Evolutionary conservation across 2,113 vertebrate genomes (phyloP), one percentile per base, ranked within the genome.

Genomic region (Percopsis transmontana): DNA sequence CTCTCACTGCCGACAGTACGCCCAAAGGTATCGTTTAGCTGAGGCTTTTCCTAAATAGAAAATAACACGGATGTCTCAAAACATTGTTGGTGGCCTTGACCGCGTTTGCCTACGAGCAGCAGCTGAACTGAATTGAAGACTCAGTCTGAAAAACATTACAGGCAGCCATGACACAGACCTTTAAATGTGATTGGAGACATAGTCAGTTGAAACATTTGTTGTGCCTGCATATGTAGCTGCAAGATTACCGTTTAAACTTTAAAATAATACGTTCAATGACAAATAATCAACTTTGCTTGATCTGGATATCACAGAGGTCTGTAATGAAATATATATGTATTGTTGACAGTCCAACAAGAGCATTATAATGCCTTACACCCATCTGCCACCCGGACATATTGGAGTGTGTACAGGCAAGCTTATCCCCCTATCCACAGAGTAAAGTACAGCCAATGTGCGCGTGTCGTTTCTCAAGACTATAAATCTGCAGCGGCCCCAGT

Each of bases 1-100:
- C 50, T 45, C 10, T 65, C 58, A 48, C 72, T 58, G 66, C 42
- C 2, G 53, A 40, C 38, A 10, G 50, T 62, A 52, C 38, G 45
- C 61, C 70, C 51, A 57, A 75, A 81, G 79, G 68, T 69, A 65
- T 75, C 79, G 67, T 89, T 86, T 77, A 50, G 67, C 61, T 86
- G 85, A 18, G 87, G 87, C 53, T 90, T 85, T 77, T 80, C 78
- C 82, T 84, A 84, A 89, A 87, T 82, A 79, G 74, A 84, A 71
- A 85, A 86, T 70, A 74, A 79, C 76, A 77, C 55, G 63, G 62
- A 48, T 13, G 53, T 45, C 77, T 70, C 11, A 77, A 84, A 80
- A 54, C 79, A 39, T 15, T 63, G 83, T 56, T 79, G 77, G 79
- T 86, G 84, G 83, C 74, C 83, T n/a, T 23, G 51, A 66, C 71